Percentiles rank a stretch among this genome's conserved stretches.
phyloP scores from a whole-genome alignment of 2,113 vertebrate species.

The Tichodroma muraria region DNA sequence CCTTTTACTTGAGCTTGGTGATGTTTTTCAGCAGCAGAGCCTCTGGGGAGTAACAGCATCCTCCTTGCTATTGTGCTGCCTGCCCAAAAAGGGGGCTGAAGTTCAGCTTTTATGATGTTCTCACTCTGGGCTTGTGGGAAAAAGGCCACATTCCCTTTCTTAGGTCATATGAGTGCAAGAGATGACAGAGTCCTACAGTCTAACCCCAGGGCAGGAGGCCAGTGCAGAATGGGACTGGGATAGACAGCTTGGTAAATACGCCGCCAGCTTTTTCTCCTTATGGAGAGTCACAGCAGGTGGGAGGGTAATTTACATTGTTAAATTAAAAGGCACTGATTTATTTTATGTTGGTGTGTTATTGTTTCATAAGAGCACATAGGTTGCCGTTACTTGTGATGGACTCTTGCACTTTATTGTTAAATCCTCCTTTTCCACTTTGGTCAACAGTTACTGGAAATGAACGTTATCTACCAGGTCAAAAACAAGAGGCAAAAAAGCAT shows the following conservation, averaged over 20 bases:
- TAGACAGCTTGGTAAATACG: conserved; percentile 11
- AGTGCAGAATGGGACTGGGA: conserved; percentile 15
- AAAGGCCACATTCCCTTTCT: conserved; percentile 64
- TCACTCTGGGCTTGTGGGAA: conserved; percentile 64
- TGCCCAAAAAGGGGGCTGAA: conserved; percentile 60
- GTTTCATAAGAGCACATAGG: conserved; percentile 12
- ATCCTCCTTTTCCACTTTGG: conserved; percentile 14
- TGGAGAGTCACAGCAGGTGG: conserved; percentile 39
- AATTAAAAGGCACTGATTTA: conserved; percentile 48
- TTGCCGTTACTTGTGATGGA: not conserved
- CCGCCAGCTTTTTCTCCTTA: conserved; percentile 21
- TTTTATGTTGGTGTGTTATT: conserved; percentile 40
- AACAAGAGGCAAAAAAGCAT: not conserved
- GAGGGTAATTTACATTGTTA: conserved; percentile 33
- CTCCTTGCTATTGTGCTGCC: conserved; percentile 63
- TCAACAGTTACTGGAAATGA: conserved; percentile 4
- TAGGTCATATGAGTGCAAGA: conserved; percentile 60
- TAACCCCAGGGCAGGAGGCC: conserved; percentile 46
- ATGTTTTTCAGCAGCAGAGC: conserved; percentile 54
- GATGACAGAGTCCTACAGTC: conserved; percentile 50
- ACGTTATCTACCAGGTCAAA: not conserved
- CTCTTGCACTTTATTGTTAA: conserved; percentile 14
- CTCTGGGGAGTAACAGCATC: conserved; percentile 65
- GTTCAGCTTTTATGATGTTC: conserved; percentile 71
- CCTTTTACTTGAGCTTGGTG: conserved; percentile 61